Conservation (phyloP, 2,113 vertebrate species). For the Tiliqua scincoides region DNA sequence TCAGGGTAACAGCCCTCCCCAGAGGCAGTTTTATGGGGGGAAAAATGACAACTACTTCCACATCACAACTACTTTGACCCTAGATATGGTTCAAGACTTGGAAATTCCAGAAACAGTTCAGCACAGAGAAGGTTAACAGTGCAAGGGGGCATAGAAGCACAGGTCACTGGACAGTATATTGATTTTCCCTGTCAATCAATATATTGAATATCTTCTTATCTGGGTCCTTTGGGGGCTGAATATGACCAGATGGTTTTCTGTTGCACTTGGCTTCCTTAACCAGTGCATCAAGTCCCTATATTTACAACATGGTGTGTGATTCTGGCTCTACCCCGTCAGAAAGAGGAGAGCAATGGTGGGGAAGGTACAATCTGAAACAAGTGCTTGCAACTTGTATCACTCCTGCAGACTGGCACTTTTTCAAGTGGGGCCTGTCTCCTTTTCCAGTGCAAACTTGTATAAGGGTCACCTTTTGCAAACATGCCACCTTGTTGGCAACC, state of each 20-base stretch:
- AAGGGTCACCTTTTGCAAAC: too few species aligned
- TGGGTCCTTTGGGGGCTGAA: rapidly evolving
- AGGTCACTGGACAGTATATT: neutral
- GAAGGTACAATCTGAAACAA: too few species aligned
- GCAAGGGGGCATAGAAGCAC: rapidly evolving
- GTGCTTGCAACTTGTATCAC: too few species aligned
- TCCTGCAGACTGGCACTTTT: too few species aligned
- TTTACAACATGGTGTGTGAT: neutral
- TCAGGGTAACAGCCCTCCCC: too few species aligned
- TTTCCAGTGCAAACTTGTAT: too few species aligned
- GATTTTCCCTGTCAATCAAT: neutral
- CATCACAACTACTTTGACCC: neutral
- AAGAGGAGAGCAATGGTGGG: neutral
- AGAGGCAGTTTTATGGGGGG: too few species aligned
- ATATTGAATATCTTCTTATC: slow-evolving; percentile 35
- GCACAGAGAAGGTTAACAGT: slow-evolving; percentile 29
- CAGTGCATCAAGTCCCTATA: too few species aligned
- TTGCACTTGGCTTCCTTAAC: neutral
- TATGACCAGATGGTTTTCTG: rapidly evolving
- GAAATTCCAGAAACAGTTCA: neutral
- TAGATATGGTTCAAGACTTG: neutral
- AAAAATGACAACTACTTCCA: too few species aligned
- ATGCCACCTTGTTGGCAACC: too few species aligned
- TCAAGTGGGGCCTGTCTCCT: too few species aligned
- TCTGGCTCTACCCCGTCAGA: neutral